These are phyloP conservation scores for Puffinus mauretanicus DNA, from an alignment of 2,113 vertebrate species.

Conservation along the genomic window DNA sequence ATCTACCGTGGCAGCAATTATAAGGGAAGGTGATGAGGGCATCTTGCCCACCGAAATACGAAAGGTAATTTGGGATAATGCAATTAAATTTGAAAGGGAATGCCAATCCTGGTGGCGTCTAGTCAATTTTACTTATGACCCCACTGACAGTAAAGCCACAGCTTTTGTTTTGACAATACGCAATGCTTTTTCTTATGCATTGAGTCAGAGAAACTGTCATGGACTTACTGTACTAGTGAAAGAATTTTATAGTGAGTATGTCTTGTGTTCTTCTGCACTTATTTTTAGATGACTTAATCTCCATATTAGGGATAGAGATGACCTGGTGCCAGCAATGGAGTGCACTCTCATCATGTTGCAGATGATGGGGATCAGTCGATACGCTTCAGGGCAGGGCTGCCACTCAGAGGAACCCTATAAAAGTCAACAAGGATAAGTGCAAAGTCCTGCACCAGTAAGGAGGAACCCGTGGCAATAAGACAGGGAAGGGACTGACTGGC, in stretches of 20 bases:
- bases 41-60: too few relatives aligned
- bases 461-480: neutral
- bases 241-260: neutral
- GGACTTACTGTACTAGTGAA: neutral
- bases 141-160: too few relatives aligned
- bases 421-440: neutral
- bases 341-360: neutral
- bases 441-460: too few relatives aligned
- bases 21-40: too few relatives aligned
- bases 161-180: too few relatives aligned
- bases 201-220: neutral
- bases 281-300: neutral
- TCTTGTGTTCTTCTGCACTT: neutral
- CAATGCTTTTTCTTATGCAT: neutral
- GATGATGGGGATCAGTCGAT: neutral
- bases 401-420: neutral
- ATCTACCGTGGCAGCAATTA: too few relatives aligned
- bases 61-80: too few relatives aligned
- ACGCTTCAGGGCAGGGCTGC: neutral
- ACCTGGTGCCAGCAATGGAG: neutral
- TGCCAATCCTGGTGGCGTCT: too few relatives aligned
- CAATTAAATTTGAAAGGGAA: too few relatives aligned
- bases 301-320: neutral
- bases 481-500: neutral
- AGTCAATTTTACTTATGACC: too few relatives aligned